phyloP scores from a whole-genome alignment of 2,888 invertebrate species.

The Dusona sp. region DNA sequence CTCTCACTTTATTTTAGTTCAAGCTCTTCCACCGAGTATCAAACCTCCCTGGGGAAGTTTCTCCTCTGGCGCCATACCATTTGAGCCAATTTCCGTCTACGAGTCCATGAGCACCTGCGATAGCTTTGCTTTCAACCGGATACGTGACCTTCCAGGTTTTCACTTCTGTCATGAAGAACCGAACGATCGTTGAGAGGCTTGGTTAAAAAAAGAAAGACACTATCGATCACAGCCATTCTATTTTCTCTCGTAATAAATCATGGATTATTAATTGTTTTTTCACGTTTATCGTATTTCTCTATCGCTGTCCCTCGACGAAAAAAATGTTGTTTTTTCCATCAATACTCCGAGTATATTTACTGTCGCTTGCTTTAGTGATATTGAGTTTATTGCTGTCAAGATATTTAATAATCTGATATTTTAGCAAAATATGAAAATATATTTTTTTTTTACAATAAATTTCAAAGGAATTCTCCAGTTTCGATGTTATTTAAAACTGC shows the following conservation, averaged over 20 bases:
- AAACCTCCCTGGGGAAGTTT: slow-evolving; percentile 49
- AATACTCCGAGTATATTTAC: background rate
- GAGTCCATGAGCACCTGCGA: slow-evolving; percentile 46
- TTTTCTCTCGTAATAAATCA: slow-evolving; percentile 1
- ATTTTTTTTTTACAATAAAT: no score
- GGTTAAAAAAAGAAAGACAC: slow-evolving; percentile 7
- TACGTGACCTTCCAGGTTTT: slow-evolving; percentile 40
- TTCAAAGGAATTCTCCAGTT: no score
- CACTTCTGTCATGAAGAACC: slow-evolving; percentile 12
- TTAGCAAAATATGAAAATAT: no score
- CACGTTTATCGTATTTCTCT: background rate
- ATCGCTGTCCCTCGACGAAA: background rate
- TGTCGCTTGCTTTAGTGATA: background rate
- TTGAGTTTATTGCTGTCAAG: background rate
- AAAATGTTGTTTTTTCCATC: background rate
- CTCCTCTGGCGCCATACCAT: slow-evolving; percentile 60
- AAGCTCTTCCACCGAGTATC: slow-evolving; percentile 51
- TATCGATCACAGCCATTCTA: background rate
- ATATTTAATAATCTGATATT: background rate
- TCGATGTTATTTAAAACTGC: no score
- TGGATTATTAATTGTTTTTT: background rate
- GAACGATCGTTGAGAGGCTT: slow-evolving; percentile 11
- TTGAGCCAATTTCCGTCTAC: slow-evolving; percentile 75
- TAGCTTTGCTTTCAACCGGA: slow-evolving; percentile 39
- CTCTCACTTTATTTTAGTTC: slow-evolving; percentile 64